These are phyloP conservation scores for Caenorhabditis latens DNA, from an alignment of 1,140 invertebrate genomes.

Conservation along the genomic window DNA sequence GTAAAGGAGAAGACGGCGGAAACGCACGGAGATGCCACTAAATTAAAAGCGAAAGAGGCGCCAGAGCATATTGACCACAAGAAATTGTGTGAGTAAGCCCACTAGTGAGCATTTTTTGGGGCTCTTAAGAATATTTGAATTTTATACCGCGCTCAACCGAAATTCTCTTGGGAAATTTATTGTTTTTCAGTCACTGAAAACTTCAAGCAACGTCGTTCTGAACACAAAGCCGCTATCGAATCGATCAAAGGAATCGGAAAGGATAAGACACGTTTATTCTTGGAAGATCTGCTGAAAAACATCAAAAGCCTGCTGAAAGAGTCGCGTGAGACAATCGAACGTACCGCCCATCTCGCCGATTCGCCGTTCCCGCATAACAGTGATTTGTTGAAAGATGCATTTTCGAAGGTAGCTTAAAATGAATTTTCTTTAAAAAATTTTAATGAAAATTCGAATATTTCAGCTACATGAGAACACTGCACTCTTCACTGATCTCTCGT, in stretches of 20 bases:
- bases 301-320: constrained; percentile 54
- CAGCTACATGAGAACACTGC: constrained; percentile 57
- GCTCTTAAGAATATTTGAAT: background rate
- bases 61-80: constrained; percentile 19
- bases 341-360: constrained; percentile 53
- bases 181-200: constrained; percentile 37
- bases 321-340: constrained; percentile 17
- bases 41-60: constrained; percentile 30
- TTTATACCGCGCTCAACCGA: too few species aligned
- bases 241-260: constrained; percentile 55
- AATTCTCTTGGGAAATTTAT: background rate
- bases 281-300: constrained; percentile 57
- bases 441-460: background rate
- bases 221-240: constrained; percentile 39
- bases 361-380: constrained; percentile 53
- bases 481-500: constrained; percentile 51
- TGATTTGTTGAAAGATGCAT: constrained; percentile 52
- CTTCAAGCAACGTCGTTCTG: background rate
- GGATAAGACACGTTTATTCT: constrained; percentile 22
- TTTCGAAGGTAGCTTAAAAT: constrained; percentile 46
- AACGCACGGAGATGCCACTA: constrained; percentile 21
- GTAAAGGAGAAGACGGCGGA: constrained; percentile 7
- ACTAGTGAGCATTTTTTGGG: background rate
- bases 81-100: constrained; percentile 6
- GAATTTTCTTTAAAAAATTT: background rate